Evolutionary conservation across 2,888 invertebrate species (phyloP), one percentile per base, ranked within the genome.

Genomic region (Drosophila picticornis): DNA sequence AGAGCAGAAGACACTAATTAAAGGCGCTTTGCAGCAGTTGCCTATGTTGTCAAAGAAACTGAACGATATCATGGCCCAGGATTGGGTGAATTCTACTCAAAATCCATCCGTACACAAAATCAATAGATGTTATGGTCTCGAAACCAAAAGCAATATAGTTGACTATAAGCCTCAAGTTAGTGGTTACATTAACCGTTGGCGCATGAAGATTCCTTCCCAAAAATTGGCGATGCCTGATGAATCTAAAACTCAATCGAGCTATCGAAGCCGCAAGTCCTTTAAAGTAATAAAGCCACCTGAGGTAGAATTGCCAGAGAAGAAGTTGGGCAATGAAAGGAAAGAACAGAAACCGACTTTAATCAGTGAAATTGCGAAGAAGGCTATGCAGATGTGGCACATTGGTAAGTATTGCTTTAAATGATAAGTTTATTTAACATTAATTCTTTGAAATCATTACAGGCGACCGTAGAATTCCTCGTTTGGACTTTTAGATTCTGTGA

Each of bases 11-110:
- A 40, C 27, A 11, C 1, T 22, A 4, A 7, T 22, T 0, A 27
- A 13, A 2, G 31, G 11, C 22, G 29, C 32, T 5, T 2, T 9
- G 1, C n/a, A 34, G n/a, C 10, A n/a, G 9, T 0, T 25, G 10
- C 77, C 64, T 5, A 16, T n/a, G 3, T 22, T 65, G n/a, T 51
- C 75, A 1, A 66, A 22, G 7, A 75, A 66, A 52, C 61, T 75
- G 2, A 31, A n/a, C 9, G 13, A 31, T 10, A 48, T 75, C 2
- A 75, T 75, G 75, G 43, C 48, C 10, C 11, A 34, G 6, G 43
- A 58, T n/a, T 22, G 7, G 10, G 5, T 16, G 2, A 40, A 3
- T 9, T 40, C n/a, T 7, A 3, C 7, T 11, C 9, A 6, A n/a
- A 29, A 31, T 27, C 4, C 11, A 27, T 4, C 13, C 9, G 10